These are phyloP conservation scores for Scarus forsteni DNA, from an alignment of 2,797 vertebrate genomes.

Conservation along the genomic window DNA sequence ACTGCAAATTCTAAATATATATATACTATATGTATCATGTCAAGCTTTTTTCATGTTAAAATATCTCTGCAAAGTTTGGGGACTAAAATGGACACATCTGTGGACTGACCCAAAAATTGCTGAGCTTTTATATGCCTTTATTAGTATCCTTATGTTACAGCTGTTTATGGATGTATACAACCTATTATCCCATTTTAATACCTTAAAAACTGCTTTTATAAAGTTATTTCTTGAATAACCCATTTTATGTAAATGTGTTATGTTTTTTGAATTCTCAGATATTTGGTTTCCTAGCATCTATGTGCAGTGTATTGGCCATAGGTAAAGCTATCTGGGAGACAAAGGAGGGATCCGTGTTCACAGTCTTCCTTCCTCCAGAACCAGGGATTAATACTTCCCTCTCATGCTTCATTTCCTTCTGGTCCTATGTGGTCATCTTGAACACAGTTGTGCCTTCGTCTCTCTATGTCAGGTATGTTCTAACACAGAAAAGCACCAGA, in stretches of 20 bases:
- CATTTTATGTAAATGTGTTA: not conserved
- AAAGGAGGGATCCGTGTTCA: conserved; percentile 87
- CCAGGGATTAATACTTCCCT: conserved; percentile 76
- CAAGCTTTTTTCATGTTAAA: no score
- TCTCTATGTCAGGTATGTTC: conserved; percentile 92
- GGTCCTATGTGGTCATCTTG: conserved; percentile 96
- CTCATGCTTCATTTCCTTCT: conserved; percentile 90
- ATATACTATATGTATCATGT: no score
- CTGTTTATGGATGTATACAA: not conserved
- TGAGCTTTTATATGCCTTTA: no score
- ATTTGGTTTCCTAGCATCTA: conserved; percentile 88
- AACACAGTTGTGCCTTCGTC: conserved; percentile 97
- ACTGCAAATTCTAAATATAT: no score
- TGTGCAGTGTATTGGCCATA: conserved; percentile 90
- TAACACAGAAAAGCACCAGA: no score
- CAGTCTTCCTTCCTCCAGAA: conserved; percentile 87
- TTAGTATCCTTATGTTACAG: not conserved
- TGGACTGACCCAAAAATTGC: no score
- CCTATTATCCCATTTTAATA: no score
- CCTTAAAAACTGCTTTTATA: not conserved
- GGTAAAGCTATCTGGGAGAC: conserved; percentile 92
- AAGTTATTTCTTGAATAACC: not conserved
- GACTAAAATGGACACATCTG: no score
- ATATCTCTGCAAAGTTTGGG: no score
- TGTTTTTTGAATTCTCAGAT: conserved; percentile 81